Evolutionary conservation across 53 echinoderm and acorn worm genomes (phyloP).

Genomic region (Holothuria scabra): DNA sequence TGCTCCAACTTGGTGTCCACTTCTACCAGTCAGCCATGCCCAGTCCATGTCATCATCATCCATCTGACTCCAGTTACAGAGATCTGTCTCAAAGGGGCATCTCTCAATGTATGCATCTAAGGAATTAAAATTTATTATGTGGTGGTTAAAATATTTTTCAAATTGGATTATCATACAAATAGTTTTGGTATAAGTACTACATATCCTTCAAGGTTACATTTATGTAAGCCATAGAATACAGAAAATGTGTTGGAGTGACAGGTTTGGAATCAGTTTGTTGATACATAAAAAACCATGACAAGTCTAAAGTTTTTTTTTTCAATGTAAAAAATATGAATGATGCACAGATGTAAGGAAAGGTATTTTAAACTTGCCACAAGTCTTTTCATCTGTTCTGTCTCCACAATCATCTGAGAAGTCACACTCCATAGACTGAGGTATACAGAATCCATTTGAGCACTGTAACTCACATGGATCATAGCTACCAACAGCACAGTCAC

Average conservation of each 20-base stretch:
- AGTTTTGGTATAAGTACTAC: too few species aligned
- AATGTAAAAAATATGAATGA: too few species aligned
- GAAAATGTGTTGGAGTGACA: too few species aligned
- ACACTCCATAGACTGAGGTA: conserved; percentile 69
- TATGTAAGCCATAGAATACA: too few species aligned
- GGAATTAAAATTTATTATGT: background rate
- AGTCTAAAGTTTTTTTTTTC: too few species aligned
- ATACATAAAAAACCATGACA: too few species aligned
- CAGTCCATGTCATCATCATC: conserved; percentile 83
- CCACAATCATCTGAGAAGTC: conserved; percentile 89
- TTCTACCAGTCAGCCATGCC: conserved; percentile 61
- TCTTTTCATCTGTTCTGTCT: conserved; percentile 71
- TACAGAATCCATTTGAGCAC: conserved; percentile 70
- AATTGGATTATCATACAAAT: too few species aligned
- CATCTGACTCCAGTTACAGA: conserved; percentile 74
- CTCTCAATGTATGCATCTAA: conserved; percentile 38
- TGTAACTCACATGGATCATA: conserved; percentile 71
- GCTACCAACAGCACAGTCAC: conserved; percentile 58
- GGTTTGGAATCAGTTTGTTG: too few species aligned
- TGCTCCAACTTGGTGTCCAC: conserved; percentile 53
- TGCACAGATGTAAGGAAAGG: background rate
- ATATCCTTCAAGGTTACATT: too few species aligned
- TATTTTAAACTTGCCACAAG: conserved; percentile 64
- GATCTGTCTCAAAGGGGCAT: conserved; percentile 75
- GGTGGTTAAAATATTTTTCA: too few species aligned